Evolutionary conservation across 2,797 vertebrate genomes (phyloP), one percentile per base, ranked within the genome.

Genomic region (Hippoglossus hippoglossus): DNA sequence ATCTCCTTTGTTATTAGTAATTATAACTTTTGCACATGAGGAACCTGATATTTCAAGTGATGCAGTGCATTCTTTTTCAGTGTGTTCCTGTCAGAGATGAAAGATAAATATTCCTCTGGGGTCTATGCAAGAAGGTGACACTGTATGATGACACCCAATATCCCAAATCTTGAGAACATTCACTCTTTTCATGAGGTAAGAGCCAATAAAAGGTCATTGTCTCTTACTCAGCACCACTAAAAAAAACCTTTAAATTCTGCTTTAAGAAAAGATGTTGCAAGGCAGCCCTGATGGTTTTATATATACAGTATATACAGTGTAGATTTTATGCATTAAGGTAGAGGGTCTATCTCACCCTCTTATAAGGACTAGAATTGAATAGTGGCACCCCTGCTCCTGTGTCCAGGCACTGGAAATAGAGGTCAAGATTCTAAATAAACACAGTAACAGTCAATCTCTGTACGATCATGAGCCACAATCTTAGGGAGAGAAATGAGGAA

Each of bases 351-450:
- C 31, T 62, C 31, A 25, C 16, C 15, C 19, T 55, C 19, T 31
- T 51, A 63, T 5, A 34, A 28, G 19, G 12, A 44, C 26, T 25
- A 18, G 1, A 49, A 73, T 75, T 59, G 22, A 75, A 61, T 31
- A 73, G 57, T 3, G 6, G 18, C 18, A 54, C 6, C 22, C 19
- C 7, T 46, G 39, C 22, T 46, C 26, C 51, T 39, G 26, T 24
- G 73, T 54, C n/a, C 41, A 71, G 41, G 63, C 50, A 44, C 39
- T 55, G 18, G 12, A 78, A 68, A 73, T 63, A 11, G 50, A 69
- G 53, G 55, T 71, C 26, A 34, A 41, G 53, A 26, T 65, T 76
- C 24, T 16, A 56, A 76, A 80, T 63, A 76, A 77, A 78, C 52
- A 67, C 31, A 41, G 47, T 67, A 51, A 54, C 51, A 71, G 68